Percentiles rank a stretch among this genome's conserved stretches.
Conservation (phyloP, 92 coral and sea anemone genomes). For the Scolanthus callimorphus region DNA sequence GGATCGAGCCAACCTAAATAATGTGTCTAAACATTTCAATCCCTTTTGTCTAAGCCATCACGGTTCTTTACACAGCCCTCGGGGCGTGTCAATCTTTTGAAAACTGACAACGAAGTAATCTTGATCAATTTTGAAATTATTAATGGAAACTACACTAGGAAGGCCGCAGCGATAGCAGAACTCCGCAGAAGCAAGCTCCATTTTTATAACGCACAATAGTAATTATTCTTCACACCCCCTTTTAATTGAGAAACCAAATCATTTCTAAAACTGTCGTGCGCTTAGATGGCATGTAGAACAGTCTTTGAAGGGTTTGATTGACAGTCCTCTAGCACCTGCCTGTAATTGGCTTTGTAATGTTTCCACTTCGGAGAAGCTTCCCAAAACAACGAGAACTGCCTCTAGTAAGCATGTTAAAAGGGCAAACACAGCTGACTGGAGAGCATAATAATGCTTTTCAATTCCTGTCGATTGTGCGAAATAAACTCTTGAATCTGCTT, state of each 20-base stretch:
- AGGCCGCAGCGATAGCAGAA: constrained; percentile 1
- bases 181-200: not conserved
- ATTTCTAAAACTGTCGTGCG: constrained; percentile 80
- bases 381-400: constrained; percentile 79
- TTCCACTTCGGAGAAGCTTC: constrained; percentile 71
- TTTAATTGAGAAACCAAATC: constrained; percentile 88
- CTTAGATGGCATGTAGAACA: constrained; percentile 81
- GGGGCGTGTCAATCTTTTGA: constrained; percentile 97
- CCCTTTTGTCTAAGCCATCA: constrained; percentile 97
- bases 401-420: constrained; percentile 74
- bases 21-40: constrained; percentile 99
- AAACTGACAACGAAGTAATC: constrained; percentile 94
- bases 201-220: not conserved
- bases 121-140: constrained; percentile 82
- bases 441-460: constrained; percentile 17
- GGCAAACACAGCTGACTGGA: constrained; percentile 84
- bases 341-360: constrained; percentile 96
- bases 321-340: constrained; percentile 98
- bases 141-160: constrained; percentile 29
- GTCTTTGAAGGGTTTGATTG: constrained; percentile 91
- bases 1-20: constrained; percentile 92
- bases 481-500: constrained; percentile 14
- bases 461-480: constrained; percentile 19
- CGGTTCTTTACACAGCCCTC: constrained; percentile 88
- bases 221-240: constrained; percentile 73